Evolutionary conservation across 2,113 vertebrate species (phyloP), one percentile per base, ranked within the genome.

Genomic region (Pungitius pungitius): DNA sequence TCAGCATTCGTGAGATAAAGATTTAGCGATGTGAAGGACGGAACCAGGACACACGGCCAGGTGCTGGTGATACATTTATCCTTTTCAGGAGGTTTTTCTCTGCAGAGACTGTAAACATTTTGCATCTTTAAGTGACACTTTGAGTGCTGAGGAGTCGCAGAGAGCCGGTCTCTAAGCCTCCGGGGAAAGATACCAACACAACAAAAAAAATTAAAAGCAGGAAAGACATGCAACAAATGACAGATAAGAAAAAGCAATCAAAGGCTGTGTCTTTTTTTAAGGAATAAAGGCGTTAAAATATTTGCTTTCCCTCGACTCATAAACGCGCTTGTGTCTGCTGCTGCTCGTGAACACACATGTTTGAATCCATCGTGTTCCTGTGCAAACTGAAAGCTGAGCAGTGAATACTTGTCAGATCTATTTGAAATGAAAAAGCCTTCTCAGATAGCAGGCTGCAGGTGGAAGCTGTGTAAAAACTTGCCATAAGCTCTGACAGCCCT

Each of bases 401-500:
- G 63, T 45, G 72, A 83, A 86, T 27, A 61, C 73, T 35, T 30
- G 55, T 65, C 77, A 57, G 74, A 69, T 61, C 45, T 24, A 60
- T 24, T 7, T 66, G 59, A 69, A 56, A 30, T 68, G 77, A 77
- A 64, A 61, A 62, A n/a, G 75, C 57, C 73, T 65, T 62, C n/a
- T 80, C 39, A 76, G 64, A 82, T 24, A 69, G 75, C 74, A 72
- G 27, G 65, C 80, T 78, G 78, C 68, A 61, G 78, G 72, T 59
- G 61, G 75, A 61, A 52, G 54, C 87, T 37, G 63, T 81, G 74
- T 77, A 77, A 76, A 79, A 79, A 83, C 69, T 68, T n/a, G 63
- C 73, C 79, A 60, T 71, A 63, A 17, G 64, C 65, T 76, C 81
- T 88, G 90, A 90, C 90, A 88, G 75, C 75, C 33, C 60, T 2